Conservation (phyloP, 2,113 vertebrate species). For the Ia io region DNA sequence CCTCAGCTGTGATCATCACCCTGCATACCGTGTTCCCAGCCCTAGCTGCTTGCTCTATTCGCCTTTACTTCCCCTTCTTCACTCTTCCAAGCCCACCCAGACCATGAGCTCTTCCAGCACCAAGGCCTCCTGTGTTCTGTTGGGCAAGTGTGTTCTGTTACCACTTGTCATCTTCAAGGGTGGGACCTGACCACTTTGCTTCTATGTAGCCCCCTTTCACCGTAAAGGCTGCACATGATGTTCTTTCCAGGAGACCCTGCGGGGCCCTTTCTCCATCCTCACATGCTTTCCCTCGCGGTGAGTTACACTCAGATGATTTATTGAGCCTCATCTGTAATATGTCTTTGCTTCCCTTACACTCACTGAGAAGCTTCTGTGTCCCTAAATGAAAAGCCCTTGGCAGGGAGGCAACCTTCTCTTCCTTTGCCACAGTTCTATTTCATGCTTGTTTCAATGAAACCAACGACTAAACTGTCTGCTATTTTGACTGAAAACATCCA, state of each 20-base stretch:
- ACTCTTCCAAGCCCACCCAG: not conserved
- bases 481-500: conserved; percentile 9
- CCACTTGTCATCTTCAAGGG: not conserved
- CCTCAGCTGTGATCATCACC: not conserved
- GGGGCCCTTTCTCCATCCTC: conserved; percentile 10
- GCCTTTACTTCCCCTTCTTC: not conserved
- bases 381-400: conserved; percentile 53
- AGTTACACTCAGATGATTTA: conserved; percentile 50
- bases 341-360: conserved; percentile 46
- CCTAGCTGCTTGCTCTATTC: not conserved
- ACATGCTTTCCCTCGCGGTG: not conserved
- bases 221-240: not conserved
- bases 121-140: not conserved
- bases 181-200: not conserved
- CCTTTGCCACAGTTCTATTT: conserved; percentile 30
- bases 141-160: not conserved
- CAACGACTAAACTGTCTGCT: conserved; percentile 15
- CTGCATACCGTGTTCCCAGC: not conserved
- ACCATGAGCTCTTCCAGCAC: not conserved
- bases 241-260: not conserved
- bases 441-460: conserved; percentile 39
- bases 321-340: conserved; percentile 35
- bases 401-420: conserved; percentile 63
- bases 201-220: not conserved
- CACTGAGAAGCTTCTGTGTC: conserved; percentile 12